Evolutionary conservation across 2,113 vertebrate species (phyloP).

Genomic region (Fulmarus glacialis): DNA sequence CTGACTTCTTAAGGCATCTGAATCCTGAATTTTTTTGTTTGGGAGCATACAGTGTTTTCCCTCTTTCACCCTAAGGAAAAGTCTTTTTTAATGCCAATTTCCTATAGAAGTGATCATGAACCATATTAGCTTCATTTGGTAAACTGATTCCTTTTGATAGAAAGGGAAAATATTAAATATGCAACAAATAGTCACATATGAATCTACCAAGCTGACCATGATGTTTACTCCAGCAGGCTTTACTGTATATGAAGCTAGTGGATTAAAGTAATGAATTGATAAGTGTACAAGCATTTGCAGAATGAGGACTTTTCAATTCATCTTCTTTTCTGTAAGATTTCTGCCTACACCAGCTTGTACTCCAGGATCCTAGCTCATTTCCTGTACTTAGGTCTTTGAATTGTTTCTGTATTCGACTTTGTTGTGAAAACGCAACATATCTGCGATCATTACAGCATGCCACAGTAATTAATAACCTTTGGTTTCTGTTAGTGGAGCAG

Average conservation of each 20-base stretch:
- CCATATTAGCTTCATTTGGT: neutral
- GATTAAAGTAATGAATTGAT: neutral
- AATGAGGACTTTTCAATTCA: neutral
- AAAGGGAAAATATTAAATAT: neutral
- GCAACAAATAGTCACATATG: neutral
- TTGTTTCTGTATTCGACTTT: neutral
- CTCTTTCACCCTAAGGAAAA: neutral
- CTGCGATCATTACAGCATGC: neutral
- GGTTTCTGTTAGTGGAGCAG: constrained; percentile 5
- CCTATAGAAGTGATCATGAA: neutral
- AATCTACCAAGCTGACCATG: neutral
- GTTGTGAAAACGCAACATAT: constrained; percentile 5
- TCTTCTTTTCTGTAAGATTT: neutral
- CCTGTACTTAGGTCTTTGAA: neutral
- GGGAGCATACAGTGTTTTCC: neutral
- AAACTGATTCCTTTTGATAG: neutral
- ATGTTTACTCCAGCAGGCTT: neutral
- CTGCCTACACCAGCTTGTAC: neutral
- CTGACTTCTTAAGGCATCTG: neutral
- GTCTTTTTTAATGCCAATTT: neutral
- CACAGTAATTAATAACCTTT: constrained; percentile 56
- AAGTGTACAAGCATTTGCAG: neutral
- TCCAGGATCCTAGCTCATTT: neutral
- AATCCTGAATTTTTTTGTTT: neutral
- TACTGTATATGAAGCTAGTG: neutral